phyloP scores from a whole-genome alignment of 2,888 invertebrate species.

The Oasisia sp. region DNA sequence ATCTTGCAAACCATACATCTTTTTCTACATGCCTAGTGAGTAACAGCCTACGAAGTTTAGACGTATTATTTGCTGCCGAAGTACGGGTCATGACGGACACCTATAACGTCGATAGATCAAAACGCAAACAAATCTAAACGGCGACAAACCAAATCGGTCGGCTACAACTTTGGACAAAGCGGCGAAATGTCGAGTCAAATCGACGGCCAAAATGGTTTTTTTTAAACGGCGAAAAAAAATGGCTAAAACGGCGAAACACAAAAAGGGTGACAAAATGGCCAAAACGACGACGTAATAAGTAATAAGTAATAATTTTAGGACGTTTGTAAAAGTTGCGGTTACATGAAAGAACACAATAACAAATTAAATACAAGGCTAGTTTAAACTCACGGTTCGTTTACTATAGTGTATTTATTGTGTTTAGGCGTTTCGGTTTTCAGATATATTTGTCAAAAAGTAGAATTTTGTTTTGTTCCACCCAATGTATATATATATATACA shows the following conservation, averaged over 20 bases:
- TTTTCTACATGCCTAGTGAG: neutral
- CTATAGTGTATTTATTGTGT: neutral
- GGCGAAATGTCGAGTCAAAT: neutral
- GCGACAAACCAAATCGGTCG: neutral
- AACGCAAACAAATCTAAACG: slow-evolving; percentile 3
- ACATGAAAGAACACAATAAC: neutral
- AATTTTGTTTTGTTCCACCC: neutral
- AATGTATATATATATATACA: no score
- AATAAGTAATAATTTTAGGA: no score
- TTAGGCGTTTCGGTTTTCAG: slow-evolving; percentile 8
- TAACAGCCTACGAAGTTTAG: slow-evolving; percentile 13
- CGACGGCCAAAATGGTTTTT: no score
- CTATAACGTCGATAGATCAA: neutral
- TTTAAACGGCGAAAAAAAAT: no score
- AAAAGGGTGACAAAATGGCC: neutral
- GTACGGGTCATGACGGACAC: neutral
- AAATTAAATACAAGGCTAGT: no score
- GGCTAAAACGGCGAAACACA: no score
- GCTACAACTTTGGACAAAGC: neutral
- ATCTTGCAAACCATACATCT: slow-evolving; percentile 9
- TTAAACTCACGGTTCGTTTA: no score
- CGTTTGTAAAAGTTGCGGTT: neutral
- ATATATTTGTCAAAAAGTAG: slow-evolving; percentile 13
- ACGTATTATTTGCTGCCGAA: neutral
- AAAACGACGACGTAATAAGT: neutral